Evolutionary conservation across 2,888 invertebrate species (phyloP), one percentile per base, ranked within the genome.

Genomic region (Leucophenga maculata): DNA sequence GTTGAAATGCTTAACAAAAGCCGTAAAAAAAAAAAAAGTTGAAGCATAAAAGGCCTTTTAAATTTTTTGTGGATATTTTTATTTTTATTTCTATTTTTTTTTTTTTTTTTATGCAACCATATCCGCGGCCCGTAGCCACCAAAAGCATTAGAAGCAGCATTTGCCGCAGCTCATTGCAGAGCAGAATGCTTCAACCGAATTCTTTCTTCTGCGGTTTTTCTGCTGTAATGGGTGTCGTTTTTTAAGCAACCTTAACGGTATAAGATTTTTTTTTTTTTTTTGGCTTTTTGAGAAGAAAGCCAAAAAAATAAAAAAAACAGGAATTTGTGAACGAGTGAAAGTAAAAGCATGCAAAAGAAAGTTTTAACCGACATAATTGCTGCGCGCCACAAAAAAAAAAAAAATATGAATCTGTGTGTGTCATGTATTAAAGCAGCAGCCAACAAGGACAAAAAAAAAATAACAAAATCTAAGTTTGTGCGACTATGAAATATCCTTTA

Each of bases 321-420:
- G n/a, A n/a, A n/a, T 32, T 32, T 32, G 32, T 32, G 32, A 8
- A 32, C 32, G 3, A 16, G 16, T n/a, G 16, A 59, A 39, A 39
- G 60, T 20, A 18, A 14, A 55, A 20, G 55, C 4, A 8, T 11
- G 26, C 55, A 22, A 22, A 22, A 71, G 74, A 80, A 80, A 79
- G 79, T 82, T 82, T 72, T 77, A 80, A 78, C 78, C 82, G 77
- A 82, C 82, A 80, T 80, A 82, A 80, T 80, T 80, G 82, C 80
- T 80, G 80, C 73, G 75, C 76, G 31, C 52, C 55, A 65, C 52
- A 14, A 65, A 57, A 44, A 71, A n/a, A 48, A 20, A 32, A 16
- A 60, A 50, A 64, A 52, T 32, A 69, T 22, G 14, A 22, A 11
- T 22, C 3, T 9, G 22, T 22, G 20, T 20, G 22, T 13, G 55